Evolutionary conservation across 2,113 vertebrate genomes (phyloP).

Genomic region (Myotis yumanensis): DNA sequence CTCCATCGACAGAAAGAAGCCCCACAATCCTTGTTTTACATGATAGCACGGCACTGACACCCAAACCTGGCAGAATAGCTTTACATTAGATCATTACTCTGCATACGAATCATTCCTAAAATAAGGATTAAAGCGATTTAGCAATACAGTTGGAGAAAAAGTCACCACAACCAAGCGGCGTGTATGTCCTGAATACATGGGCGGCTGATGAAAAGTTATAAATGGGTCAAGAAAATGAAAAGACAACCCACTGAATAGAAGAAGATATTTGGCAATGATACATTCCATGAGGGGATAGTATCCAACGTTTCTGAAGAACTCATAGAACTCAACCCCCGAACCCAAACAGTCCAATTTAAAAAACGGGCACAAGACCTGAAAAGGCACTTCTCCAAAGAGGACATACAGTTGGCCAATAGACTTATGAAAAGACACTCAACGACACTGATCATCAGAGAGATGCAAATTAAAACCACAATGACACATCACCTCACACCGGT

Average conservation of each 20-base stretch:
- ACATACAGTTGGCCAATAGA: rapidly evolving
- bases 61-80: not conserved
- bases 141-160: not conserved
- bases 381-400: not conserved
- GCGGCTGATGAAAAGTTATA: not conserved
- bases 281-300: not conserved
- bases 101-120: not conserved
- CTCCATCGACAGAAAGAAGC: not conserved
- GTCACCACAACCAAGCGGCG: not conserved
- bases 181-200: not conserved
- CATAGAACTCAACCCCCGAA: not conserved
- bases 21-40: not conserved
- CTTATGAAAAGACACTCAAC: not conserved
- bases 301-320: not conserved
- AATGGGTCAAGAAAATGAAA: not conserved
- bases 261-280: not conserved
- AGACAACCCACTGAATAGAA: not conserved
- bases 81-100: not conserved
- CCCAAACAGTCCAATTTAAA: not conserved
- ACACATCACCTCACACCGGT: not conserved
- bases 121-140: not conserved
- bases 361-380: not conserved
- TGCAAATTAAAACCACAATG: not conserved
- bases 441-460: not conserved
- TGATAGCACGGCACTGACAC: not conserved